Conservation (phyloP, 2,113 vertebrate genomes). For the Tichodroma muraria region DNA sequence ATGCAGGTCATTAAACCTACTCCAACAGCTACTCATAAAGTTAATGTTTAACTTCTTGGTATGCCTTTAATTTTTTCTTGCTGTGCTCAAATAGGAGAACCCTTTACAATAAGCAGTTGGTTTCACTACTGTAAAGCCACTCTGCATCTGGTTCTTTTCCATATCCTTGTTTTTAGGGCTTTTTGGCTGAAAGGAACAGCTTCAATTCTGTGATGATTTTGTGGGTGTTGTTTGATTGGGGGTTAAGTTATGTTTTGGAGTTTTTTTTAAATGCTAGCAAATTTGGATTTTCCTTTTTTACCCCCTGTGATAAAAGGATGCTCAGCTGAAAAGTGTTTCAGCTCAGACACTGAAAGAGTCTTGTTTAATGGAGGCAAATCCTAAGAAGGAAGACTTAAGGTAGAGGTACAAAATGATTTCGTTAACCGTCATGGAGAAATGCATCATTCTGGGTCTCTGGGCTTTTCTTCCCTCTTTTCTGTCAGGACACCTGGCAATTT, state of each 20-base stretch:
- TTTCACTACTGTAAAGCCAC: background rate
- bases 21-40: background rate
- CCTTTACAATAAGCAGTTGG: background rate
- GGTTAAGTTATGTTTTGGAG: background rate
- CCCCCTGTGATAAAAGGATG: background rate
- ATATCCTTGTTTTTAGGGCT: background rate
- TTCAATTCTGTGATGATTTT: background rate
- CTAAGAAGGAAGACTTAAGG: background rate
- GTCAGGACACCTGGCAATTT: background rate
- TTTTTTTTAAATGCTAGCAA: too few species aligned
- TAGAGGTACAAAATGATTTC: background rate
- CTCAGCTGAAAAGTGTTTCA: background rate
- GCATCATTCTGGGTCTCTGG: background rate
- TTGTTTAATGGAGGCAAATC: background rate
- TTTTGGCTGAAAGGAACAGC: background rate
- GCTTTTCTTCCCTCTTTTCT: background rate
- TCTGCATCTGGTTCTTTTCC: background rate
- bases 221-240: background rate
- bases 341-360: accelerated
- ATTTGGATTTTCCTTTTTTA: background rate
- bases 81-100: background rate
- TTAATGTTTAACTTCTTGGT: slow-evolving; percentile 36
- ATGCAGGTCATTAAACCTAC: background rate
- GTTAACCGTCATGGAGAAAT: background rate
- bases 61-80: background rate